Conservation (phyloP, 2,888 invertebrate species). For the Trichogramma dendrolimi region DNA sequence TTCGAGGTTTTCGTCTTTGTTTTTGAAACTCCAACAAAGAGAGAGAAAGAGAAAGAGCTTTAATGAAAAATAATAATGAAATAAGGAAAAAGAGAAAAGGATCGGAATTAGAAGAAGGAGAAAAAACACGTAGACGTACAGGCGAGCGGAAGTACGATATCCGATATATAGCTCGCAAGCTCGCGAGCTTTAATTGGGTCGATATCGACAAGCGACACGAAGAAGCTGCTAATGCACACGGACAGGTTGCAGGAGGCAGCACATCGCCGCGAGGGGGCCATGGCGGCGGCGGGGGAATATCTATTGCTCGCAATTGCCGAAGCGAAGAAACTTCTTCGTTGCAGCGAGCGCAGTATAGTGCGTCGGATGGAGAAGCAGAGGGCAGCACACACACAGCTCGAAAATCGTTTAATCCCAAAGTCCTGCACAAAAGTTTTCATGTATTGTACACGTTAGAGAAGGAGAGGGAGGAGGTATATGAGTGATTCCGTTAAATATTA, state of each 20-base stretch:
- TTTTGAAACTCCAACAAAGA: not conserved
- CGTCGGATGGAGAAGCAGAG: slow-evolving; percentile 17
- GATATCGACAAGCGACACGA: slow-evolving; percentile 18
- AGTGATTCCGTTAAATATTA: too few relatives aligned
- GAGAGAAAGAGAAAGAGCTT: too few relatives aligned
- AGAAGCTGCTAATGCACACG: not conserved
- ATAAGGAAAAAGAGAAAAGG: not conserved
- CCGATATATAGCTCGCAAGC: slow-evolving; percentile 13
- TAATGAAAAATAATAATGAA: too few relatives aligned
- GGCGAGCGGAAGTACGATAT: not conserved
- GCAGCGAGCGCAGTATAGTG: not conserved
- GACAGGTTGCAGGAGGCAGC: too few relatives aligned
- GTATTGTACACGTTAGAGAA: too few relatives aligned
- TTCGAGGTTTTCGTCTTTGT: not conserved
- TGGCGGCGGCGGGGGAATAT: too few relatives aligned
- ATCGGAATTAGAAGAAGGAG: not conserved
- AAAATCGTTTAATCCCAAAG: slow-evolving; percentile 20
- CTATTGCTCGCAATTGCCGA: too few relatives aligned
- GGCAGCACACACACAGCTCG: slow-evolving; percentile 13
- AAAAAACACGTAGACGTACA: not conserved
- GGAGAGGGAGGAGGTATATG: too few relatives aligned
- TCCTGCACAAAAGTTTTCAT: too few relatives aligned
- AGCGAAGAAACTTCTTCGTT: not conserved
- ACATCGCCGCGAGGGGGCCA: too few relatives aligned
- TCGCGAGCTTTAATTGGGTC: slow-evolving; percentile 25